These are phyloP conservation scores for Glossophaga mutica DNA, from an alignment of 2,797 vertebrate genomes.

Conservation along the genomic window DNA sequence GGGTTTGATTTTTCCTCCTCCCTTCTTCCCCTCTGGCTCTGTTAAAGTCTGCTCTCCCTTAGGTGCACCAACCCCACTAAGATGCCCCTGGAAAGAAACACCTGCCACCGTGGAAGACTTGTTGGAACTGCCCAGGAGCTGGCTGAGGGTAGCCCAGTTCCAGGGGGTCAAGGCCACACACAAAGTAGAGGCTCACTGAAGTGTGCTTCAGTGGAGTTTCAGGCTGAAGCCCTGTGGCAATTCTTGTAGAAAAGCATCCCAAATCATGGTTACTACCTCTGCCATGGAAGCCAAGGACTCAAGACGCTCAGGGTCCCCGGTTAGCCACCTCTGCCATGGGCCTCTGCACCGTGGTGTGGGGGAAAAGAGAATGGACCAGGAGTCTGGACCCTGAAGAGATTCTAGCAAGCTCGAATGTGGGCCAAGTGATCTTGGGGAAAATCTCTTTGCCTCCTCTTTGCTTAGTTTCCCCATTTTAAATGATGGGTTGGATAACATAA, in stretches of 20 bases:
- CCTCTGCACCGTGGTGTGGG: background rate
- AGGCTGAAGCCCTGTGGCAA: background rate
- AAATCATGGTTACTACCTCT: too few relatives aligned
- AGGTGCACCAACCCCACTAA: background rate
- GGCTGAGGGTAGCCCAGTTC: background rate
- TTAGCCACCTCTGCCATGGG: background rate
- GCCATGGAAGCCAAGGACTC: background rate
- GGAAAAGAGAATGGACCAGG: background rate
- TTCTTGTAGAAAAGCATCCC: background rate
- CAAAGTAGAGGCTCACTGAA: background rate
- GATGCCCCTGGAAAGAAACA: background rate
- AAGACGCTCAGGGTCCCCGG: background rate
- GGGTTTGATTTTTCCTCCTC: background rate
- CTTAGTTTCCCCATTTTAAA: background rate
- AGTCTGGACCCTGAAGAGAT: background rate
- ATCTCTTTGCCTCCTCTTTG: background rate
- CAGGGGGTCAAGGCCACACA: background rate
- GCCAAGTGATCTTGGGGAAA: background rate
- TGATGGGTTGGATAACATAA: background rate
- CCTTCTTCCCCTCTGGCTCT: background rate
- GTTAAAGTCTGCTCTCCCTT: background rate
- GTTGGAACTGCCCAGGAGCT: background rate
- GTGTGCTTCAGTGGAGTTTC: background rate
- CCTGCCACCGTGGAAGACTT: background rate
- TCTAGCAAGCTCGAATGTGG: background rate